Conservation (phyloP, 2,113 vertebrate species). For the Pterocles orientalis region DNA sequence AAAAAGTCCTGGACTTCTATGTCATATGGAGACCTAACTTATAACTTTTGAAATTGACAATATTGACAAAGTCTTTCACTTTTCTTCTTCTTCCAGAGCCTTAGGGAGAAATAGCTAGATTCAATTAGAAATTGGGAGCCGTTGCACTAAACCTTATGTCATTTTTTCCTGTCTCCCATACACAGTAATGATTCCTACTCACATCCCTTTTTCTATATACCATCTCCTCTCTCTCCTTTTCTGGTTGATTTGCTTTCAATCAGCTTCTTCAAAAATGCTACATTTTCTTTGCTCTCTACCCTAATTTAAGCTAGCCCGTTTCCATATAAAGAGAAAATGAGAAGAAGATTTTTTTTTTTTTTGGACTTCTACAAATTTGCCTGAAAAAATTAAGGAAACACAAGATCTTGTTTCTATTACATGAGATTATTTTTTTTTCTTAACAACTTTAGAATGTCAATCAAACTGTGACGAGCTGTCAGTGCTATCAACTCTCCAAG, state of each 20-base stretch:
- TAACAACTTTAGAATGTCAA: neutral
- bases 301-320: neutral
- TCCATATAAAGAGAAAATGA: neutral
- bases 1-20: neutral
- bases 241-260: neutral
- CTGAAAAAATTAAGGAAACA: neutral
- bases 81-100: neutral
- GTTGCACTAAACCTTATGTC: neutral
- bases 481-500: conserved; percentile 10
- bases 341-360: neutral
- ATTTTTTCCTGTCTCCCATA: neutral
- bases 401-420: neutral
- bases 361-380: neutral
- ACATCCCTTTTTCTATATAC: neutral
- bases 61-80: neutral
- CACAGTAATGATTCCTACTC: neutral
- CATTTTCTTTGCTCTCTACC: neutral
- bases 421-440: neutral
- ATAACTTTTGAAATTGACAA: neutral
- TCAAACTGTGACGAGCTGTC: conserved; percentile 10
- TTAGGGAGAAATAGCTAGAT: neutral
- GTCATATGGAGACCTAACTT: rapidly evolving
- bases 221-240: neutral
- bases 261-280: neutral
- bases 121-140: neutral